Evolutionary conservation across 2,888 invertebrate genomes (phyloP).

Genomic region (Dryobotodes eremita): DNA sequence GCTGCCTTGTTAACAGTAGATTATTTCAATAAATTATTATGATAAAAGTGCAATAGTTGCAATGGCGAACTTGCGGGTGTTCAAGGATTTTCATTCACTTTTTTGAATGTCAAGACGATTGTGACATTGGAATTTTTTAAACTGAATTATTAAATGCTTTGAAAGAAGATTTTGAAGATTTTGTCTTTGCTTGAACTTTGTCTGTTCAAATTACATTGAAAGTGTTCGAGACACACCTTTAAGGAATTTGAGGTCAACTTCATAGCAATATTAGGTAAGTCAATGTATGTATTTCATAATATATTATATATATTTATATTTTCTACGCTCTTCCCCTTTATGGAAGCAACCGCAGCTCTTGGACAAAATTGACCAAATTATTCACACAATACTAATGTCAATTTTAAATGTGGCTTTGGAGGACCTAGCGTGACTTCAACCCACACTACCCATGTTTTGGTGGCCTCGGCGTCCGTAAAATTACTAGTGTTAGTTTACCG

Average conservation of each 20-base stretch:
- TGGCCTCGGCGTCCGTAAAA: too few species aligned
- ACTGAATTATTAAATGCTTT: constrained; percentile 19
- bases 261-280: constrained; percentile 10
- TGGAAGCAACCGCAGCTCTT: too few species aligned
- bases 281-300: constrained; percentile 38
- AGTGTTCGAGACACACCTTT: constrained; percentile 46
- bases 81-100: constrained; percentile 62
- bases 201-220: constrained; percentile 29
- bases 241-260: constrained; percentile 30
- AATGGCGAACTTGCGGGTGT: constrained; percentile 20
- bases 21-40: constrained; percentile 51
- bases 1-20: constrained; percentile 39
- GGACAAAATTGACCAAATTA: too few species aligned
- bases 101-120: constrained; percentile 49
- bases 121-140: constrained; percentile 34
- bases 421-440: too few species aligned
- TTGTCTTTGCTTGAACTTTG: constrained; percentile 43
- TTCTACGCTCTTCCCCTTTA: too few species aligned
- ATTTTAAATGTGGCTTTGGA: too few species aligned
- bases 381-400: too few species aligned
- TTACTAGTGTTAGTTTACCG: too few species aligned
- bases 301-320: too few species aligned
- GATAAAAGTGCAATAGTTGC: constrained; percentile 46
- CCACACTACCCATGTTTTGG: too few species aligned
- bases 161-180: constrained; percentile 18